Percentiles rank a stretch among this genome's conserved stretches.
These are phyloP conservation scores for Potamilus streckersoni DNA, from an alignment of 1,140 invertebrate species.

Conservation along the genomic window DNA sequence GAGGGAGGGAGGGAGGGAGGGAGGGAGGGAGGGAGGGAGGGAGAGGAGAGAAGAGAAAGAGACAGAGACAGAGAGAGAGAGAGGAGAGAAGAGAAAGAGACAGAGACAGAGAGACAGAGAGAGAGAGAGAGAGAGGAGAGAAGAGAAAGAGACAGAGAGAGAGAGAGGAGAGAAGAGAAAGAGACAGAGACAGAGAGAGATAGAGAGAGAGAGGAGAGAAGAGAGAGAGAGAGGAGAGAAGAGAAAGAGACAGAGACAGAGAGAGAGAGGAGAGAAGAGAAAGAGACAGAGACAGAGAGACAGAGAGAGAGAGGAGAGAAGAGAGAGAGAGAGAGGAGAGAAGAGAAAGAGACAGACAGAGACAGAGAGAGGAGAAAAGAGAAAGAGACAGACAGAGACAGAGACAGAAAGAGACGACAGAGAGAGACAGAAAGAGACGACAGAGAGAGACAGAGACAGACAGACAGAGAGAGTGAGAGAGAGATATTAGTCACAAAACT, in stretches of 20 bases:
- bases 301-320: neutral
- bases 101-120: too few species aligned
- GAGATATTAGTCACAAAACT: too few species aligned
- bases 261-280: neutral
- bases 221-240: neutral
- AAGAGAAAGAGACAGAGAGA: neutral
- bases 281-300: neutral
- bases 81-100: too few species aligned
- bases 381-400: conserved; percentile 1
- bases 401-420: too few species aligned
- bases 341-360: conserved; percentile 11
- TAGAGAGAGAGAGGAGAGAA: too few species aligned
- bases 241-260: neutral
- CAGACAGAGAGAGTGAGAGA: conserved; percentile 11
- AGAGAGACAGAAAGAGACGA: too few species aligned
- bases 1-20: neutral
- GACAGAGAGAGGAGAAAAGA: conserved; percentile 10
- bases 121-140: too few species aligned
- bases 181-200: too few species aligned
- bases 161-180: neutral
- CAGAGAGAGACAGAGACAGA: too few species aligned
- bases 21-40: neutral
- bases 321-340: conserved; percentile 9
- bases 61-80: too few species aligned
- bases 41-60: too few species aligned